These are phyloP conservation scores for Cydia strobilella DNA, from an alignment of 1,140 invertebrate species.

Conservation along the genomic window DNA sequence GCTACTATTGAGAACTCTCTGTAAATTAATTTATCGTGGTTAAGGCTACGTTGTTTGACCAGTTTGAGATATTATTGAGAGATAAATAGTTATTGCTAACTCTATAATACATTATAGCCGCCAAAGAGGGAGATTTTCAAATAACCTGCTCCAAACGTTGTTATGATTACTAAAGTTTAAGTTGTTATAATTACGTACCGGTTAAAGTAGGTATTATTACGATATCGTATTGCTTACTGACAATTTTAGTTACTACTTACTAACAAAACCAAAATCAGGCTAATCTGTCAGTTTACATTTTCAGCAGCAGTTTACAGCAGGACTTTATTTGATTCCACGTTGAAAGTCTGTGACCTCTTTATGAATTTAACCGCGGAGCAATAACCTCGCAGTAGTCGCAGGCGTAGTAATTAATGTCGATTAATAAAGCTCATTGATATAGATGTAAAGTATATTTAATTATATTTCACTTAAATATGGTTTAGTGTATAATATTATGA, in stretches of 20 bases:
- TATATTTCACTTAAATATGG: not conserved
- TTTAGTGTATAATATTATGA: not conserved
- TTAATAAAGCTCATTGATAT: conserved; percentile 1
- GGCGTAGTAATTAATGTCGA: not conserved
- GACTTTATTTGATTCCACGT: not conserved
- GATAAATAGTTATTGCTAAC: too few species aligned
- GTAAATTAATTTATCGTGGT: conserved; percentile 50
- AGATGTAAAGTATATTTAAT: not conserved
- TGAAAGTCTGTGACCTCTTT: not conserved
- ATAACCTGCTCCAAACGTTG: too few species aligned
- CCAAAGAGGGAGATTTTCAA: too few species aligned
- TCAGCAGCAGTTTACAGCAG: not conserved
- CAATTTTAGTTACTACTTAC: too few species aligned
- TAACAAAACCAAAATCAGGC: not conserved
- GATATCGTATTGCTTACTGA: too few species aligned
- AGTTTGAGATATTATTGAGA: too few species aligned
- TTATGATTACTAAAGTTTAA: too few species aligned
- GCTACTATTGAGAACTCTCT: conserved; percentile 89
- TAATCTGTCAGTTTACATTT: not conserved
- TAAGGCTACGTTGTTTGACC: not conserved
- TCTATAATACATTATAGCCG: too few species aligned
- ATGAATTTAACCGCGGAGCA: conserved; percentile 1
- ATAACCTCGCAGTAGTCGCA: not conserved
- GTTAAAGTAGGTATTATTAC: too few species aligned
- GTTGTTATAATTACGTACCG: too few species aligned